phyloP scores from a whole-genome alignment of 1,140 invertebrate species.

The Drosophila gunungcola region DNA sequence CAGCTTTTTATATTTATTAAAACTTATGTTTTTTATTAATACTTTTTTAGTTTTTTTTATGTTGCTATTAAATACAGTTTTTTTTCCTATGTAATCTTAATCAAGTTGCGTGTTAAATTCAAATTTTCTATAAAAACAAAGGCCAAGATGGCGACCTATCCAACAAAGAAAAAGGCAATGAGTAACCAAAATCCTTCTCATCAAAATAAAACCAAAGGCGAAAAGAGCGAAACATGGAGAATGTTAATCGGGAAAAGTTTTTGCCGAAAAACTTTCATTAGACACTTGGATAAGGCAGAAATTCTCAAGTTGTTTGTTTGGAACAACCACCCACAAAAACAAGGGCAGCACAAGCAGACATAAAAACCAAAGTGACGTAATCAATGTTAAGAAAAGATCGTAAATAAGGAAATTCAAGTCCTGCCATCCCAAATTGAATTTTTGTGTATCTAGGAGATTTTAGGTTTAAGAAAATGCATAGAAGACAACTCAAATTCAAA shows the following conservation, averaged over 20 bases:
- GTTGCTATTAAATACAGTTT: not conserved
- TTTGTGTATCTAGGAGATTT: not conserved
- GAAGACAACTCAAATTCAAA: not conserved
- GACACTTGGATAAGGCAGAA: conserved; percentile 19
- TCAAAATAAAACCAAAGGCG: conserved; percentile 17
- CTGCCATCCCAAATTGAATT: not conserved
- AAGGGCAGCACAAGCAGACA: not conserved
- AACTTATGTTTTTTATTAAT: not conserved
- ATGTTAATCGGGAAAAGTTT: conserved; percentile 46
- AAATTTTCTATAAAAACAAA: conserved; percentile 59
- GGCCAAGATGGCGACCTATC: conserved; percentile 19
- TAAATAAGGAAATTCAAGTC: conserved; percentile 28
- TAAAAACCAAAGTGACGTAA: conserved; percentile 34
- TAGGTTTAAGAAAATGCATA: not conserved
- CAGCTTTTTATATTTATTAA: not conserved
- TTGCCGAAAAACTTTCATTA: conserved; percentile 41
- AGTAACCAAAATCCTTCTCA: conserved; percentile 36
- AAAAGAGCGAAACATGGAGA: conserved; percentile 12
- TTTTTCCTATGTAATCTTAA: conserved; percentile 30
- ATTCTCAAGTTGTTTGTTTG: conserved; percentile 17
- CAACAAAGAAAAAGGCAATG: conserved; percentile 22
- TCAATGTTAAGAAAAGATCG: conserved; percentile 12
- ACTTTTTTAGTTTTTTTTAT: not conserved
- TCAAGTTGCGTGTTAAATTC: conserved; percentile 65
- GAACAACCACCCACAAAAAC: not conserved